These are phyloP conservation scores for Drosophila yooni DNA, from an alignment of 2,888 invertebrate genomes.

Conservation along the genomic window DNA sequence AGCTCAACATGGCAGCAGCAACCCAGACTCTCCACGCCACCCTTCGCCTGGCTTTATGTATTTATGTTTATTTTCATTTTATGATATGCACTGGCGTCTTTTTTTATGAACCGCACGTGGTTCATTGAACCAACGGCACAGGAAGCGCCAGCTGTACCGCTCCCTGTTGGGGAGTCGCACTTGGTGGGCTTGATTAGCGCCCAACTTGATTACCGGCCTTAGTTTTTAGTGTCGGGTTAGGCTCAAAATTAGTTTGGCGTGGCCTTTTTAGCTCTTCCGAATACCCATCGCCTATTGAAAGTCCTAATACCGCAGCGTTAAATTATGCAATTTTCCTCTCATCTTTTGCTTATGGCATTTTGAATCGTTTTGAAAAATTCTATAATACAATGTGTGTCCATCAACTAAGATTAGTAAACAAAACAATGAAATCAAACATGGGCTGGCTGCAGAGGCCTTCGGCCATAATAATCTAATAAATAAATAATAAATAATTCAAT, in stretches of 20 bases:
- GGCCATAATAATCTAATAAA: neutral
- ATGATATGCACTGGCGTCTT: slow-evolving; percentile 62
- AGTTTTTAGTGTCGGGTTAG: slow-evolving; percentile 40
- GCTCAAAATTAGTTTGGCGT: slow-evolving; percentile 14
- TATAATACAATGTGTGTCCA: neutral
- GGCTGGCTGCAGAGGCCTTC: neutral
- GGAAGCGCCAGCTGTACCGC: slow-evolving; percentile 17
- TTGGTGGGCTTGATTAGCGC: slow-evolving; percentile 40
- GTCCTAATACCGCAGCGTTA: neutral
- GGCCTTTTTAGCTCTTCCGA: neutral
- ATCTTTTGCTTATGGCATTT: slow-evolving; percentile 5
- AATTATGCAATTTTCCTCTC: slow-evolving; percentile 8
- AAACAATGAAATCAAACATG: neutral
- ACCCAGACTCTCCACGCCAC: neutral
- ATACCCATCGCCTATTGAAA: slow-evolving; percentile 1
- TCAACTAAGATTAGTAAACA: neutral
- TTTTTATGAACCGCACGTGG: slow-evolving; percentile 61
- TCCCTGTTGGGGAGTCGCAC: neutral
- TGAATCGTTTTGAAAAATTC: neutral
- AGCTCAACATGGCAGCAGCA: slow-evolving; percentile 19
- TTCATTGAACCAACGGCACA: slow-evolving; percentile 56
- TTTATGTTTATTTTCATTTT: slow-evolving; percentile 73
- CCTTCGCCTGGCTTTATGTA: slow-evolving; percentile 52
- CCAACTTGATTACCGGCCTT: slow-evolving; percentile 48
- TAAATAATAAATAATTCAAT: neutral